Evolutionary conservation across 2,797 vertebrate genomes (phyloP).

Genomic region (Chelon auratus): DNA sequence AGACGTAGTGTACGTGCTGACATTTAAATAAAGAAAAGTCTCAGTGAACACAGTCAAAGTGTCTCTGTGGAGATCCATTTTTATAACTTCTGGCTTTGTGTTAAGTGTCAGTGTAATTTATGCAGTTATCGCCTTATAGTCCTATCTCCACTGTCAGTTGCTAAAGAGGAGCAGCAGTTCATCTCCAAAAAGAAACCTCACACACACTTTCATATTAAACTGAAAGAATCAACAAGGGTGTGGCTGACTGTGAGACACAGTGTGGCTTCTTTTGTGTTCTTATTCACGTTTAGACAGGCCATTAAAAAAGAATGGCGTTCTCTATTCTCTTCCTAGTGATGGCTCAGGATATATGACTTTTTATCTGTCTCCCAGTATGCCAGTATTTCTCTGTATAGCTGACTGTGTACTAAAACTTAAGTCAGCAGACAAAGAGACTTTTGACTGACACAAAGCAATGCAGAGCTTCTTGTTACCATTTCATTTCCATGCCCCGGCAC

Average conservation of each 20-base stretch:
- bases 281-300: constrained; percentile 45
- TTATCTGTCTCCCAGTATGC: background rate
- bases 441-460: constrained; percentile 25
- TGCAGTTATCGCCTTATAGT: too few species aligned
- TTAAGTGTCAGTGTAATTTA: too few species aligned
- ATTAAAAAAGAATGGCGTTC: constrained; percentile 3
- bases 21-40: too few species aligned
- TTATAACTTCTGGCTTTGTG: too few species aligned
- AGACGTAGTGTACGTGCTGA: too few species aligned
- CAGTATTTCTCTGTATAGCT: background rate
- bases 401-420: too few species aligned
- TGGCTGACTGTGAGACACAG: constrained; percentile 22
- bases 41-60: too few species aligned
- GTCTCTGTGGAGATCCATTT: too few species aligned
- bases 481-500: constrained; percentile 66
- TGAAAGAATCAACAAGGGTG: constrained; percentile 32
- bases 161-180: too few species aligned
- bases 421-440: background rate
- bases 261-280: constrained; percentile 11
- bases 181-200: background rate
- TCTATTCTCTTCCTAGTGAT: background rate
- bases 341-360: background rate
- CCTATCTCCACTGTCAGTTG: too few species aligned
- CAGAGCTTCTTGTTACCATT: constrained; percentile 44
- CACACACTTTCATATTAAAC: background rate